A percentile compares a stretch with the other conserved stretches of the same genome.
These are phyloP conservation scores for Halyomorpha halys DNA, from an alignment of 1,140 invertebrate species.

Conservation along the genomic window DNA sequence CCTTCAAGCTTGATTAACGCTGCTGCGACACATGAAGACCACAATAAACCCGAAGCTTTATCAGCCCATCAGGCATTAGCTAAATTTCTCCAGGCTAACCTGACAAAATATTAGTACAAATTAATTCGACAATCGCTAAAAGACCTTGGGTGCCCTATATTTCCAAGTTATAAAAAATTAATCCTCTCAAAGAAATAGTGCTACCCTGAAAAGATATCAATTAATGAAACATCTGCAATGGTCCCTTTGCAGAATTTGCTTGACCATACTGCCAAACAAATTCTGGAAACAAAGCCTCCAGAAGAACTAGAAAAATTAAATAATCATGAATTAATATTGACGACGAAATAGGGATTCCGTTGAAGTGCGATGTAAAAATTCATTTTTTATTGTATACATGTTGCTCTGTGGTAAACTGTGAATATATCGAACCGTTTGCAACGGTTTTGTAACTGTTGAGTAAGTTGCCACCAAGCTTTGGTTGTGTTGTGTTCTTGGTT, in stretches of 20 bases:
- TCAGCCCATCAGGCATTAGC: neutral
- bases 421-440: too few relatives aligned
- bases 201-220: too few relatives aligned
- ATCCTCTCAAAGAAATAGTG: neutral
- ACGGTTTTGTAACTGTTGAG: too few relatives aligned
- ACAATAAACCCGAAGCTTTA: neutral
- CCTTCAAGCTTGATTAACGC: neutral
- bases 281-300: neutral
- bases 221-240: too few relatives aligned
- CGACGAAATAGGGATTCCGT: too few relatives aligned
- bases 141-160: neutral
- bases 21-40: neutral
- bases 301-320: constrained; percentile 1
- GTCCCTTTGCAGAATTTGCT: neutral
- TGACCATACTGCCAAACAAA: neutral
- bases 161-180: neutral
- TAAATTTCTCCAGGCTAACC: neutral
- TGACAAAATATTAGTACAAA: neutral
- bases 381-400: too few relatives aligned
- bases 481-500: too few relatives aligned
- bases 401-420: too few relatives aligned
- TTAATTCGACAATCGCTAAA: neutral
- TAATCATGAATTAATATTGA: too few relatives aligned
- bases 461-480: too few relatives aligned
- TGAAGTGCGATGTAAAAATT: too few relatives aligned